Conservation (phyloP, 2,888 invertebrate species). For the Trichopria drosophilae region DNA sequence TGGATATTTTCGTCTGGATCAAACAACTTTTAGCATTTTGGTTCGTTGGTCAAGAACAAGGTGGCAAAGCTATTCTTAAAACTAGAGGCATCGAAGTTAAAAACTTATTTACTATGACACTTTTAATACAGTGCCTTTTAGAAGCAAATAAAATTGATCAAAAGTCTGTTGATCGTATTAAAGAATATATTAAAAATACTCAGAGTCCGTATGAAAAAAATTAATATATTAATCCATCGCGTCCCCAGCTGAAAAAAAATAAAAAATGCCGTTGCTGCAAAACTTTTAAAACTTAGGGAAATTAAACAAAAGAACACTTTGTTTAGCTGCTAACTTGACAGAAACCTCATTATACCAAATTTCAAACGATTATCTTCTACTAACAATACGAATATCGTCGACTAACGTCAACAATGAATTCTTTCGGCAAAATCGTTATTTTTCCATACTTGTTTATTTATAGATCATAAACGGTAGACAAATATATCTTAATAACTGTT, state of each 20-base stretch:
- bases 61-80: constrained; percentile 74
- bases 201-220: constrained; percentile 46
- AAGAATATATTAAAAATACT: constrained; percentile 64
- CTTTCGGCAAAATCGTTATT: too few species aligned
- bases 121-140: constrained; percentile 66
- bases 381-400: too few species aligned
- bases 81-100: constrained; percentile 71
- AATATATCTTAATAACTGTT: too few species aligned
- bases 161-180: constrained; percentile 62
- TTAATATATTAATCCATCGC: constrained; percentile 61
- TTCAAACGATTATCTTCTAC: too few species aligned
- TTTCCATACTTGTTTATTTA: too few species aligned
- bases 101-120: constrained; percentile 70
- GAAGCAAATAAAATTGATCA: constrained; percentile 68
- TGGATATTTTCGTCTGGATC: too few species aligned
- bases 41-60: constrained; percentile 92
- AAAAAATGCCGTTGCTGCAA: constrained; percentile 66
- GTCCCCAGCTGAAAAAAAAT: constrained; percentile 65
- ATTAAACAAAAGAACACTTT: constrained; percentile 85
- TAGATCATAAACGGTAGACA: too few species aligned
- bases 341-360: too few species aligned
- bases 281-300: constrained; percentile 78
- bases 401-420: too few species aligned
- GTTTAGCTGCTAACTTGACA: constrained; percentile 86
- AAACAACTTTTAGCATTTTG: too few species aligned